Conservation (phyloP, 1,140 invertebrate genomes). For the Drosophila pandora region DNA sequence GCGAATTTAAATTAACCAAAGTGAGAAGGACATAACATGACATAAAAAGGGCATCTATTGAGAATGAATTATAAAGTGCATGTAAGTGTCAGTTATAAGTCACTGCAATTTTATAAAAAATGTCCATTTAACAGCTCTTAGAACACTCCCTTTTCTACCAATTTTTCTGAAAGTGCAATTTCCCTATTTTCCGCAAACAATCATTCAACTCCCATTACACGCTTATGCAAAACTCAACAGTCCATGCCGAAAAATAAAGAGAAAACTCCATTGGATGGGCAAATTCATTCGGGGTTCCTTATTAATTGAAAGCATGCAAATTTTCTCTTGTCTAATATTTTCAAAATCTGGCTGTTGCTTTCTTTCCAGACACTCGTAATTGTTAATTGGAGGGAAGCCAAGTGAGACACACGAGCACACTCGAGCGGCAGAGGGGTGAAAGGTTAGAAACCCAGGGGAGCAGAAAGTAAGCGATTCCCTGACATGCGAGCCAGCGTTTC, state of each 20-base stretch:
- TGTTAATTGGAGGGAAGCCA: constrained; percentile 61
- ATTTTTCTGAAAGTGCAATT: constrained; percentile 16
- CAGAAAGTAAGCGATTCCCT: constrained; percentile 65
- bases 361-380: constrained; percentile 33
- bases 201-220: constrained; percentile 10
- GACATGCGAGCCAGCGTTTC: constrained; percentile 43
- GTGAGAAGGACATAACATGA: not conserved
- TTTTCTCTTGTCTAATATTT: constrained; percentile 46
- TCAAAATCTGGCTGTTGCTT: constrained; percentile 28
- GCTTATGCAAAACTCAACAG: constrained; percentile 57
- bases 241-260: constrained; percentile 47
- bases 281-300: constrained; percentile 50
- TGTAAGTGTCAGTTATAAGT: not conserved
- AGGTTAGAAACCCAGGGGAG: constrained; percentile 55
- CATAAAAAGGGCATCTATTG: too few relatives aligned
- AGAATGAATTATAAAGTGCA: too few relatives aligned
- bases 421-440: constrained; percentile 5
- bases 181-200: constrained; percentile 13
- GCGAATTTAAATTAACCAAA: constrained; percentile 8
- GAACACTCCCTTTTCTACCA: constrained; percentile 2
- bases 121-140: not conserved
- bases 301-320: constrained; percentile 75
- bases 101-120: not conserved
- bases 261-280: constrained; percentile 19
- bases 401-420: constrained; percentile 26